Percentiles rank a stretch among this genome's conserved stretches.
Evolutionary conservation across 2,113 vertebrate species (phyloP).

Genomic region (Hucho hucho): DNA sequence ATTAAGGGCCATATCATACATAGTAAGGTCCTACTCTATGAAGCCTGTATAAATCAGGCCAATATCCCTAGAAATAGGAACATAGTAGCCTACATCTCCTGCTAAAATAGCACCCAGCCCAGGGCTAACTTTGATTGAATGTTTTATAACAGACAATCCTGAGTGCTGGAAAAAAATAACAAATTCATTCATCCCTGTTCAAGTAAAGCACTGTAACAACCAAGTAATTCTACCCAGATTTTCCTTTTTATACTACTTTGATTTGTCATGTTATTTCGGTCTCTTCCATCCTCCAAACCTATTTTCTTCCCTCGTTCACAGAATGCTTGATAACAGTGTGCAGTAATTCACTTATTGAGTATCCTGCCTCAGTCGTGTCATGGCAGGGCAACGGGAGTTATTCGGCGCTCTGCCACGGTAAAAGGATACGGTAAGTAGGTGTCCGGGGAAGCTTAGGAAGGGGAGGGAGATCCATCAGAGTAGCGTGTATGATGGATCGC

Average conservation of each 20-base stretch:
- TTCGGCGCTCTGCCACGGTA: constrained; percentile 66
- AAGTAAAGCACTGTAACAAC: constrained; percentile 69
- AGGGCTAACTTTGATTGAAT: constrained; percentile 74
- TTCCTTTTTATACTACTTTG: constrained; percentile 61
- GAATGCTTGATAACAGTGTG: constrained; percentile 58
- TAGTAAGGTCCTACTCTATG: constrained; percentile 27
- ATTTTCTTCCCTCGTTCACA: constrained; percentile 25
- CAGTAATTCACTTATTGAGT: constrained; percentile 68
- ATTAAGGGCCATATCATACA: no score
- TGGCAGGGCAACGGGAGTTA: constrained; percentile 44
- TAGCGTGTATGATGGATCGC: constrained; percentile 65
- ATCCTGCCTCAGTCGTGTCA: constrained; percentile 60
- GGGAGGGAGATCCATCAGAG: constrained; percentile 73
- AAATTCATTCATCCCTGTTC: constrained; percentile 73
- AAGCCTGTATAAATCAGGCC: constrained; percentile 65
- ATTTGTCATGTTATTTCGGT: constrained; percentile 72
- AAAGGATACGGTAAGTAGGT: constrained; percentile 76
- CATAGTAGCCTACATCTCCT: constrained; percentile 55
- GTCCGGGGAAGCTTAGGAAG: constrained; percentile 71
- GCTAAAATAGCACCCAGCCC: constrained; percentile 72
- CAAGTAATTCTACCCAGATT: constrained; percentile 73
- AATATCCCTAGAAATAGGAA: constrained; percentile 69
- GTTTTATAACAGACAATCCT: constrained; percentile 76
- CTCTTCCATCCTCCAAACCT: constrained; percentile 53
- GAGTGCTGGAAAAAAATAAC: constrained; percentile 61